Evolutionary conservation across 1,140 invertebrate species (phyloP).

Genomic region (Melanaphis sacchari): DNA sequence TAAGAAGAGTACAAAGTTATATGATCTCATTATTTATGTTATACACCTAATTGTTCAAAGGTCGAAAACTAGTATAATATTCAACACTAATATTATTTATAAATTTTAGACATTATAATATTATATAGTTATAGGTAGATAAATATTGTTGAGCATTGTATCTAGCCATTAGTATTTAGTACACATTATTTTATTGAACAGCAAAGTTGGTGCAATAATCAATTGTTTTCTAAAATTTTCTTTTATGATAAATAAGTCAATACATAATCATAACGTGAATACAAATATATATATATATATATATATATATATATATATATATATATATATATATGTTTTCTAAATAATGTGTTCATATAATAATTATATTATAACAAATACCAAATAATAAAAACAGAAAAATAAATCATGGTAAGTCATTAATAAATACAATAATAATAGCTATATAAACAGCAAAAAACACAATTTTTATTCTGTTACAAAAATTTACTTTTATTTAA

Average conservation of each 20-base stretch:
- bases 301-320: too few species aligned
- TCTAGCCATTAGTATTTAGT: not conserved
- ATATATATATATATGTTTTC: not conserved
- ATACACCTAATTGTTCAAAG: not conserved
- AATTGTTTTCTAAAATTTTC: not conserved
- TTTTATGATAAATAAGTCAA: not conserved
- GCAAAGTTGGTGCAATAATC: not conserved
- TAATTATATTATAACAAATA: not conserved
- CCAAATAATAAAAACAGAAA: not conserved
- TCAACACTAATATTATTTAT: not conserved
- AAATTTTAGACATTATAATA: not conserved
- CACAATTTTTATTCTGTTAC: not conserved
- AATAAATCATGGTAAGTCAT: not conserved
- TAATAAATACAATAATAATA: not conserved
- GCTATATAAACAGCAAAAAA: not conserved
- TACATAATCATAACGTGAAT: not conserved
- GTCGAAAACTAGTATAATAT: not conserved
- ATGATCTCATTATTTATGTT: not conserved
- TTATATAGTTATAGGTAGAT: not conserved
- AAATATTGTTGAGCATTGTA: conserved; percentile 2
- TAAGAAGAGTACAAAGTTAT: not conserved
- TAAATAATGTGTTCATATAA: not conserved
- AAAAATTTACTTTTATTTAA: not conserved
- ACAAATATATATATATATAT: too few species aligned
- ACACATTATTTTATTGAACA: not conserved